Conservation (phyloP, 2,888 invertebrate species). For the Pherbina coryleti region DNA sequence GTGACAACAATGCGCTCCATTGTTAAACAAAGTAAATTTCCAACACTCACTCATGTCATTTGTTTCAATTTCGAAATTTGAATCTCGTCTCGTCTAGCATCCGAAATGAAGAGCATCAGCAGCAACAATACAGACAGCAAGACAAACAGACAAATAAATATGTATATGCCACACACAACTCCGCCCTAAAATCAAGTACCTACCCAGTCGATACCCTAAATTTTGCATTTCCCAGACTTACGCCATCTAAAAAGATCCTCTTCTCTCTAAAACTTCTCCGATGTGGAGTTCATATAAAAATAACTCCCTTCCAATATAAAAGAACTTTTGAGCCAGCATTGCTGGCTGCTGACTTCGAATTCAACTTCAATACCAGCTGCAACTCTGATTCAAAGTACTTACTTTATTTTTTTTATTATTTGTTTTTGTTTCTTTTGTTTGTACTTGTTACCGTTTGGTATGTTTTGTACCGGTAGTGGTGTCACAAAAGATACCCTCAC, state of each 20-base stretch:
- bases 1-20: slow-evolving; percentile 6
- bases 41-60: slow-evolving; percentile 31
- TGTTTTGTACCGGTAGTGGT: not conserved
- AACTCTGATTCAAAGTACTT: slow-evolving; percentile 7
- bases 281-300: not conserved
- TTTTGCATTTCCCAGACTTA: not conserved
- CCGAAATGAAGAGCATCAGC: not conserved
- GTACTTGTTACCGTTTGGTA: not conserved
- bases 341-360: not conserved
- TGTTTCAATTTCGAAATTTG: slow-evolving; percentile 35
- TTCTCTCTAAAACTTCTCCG: not conserved
- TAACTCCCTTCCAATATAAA: not conserved
- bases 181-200: not conserved
- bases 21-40: slow-evolving; percentile 31
- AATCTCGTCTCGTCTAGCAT: slow-evolving; percentile 19
- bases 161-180: not conserved
- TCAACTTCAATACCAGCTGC: slow-evolving; percentile 15
- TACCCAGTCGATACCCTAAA: not conserved
- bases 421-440: not conserved
- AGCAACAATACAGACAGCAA: not conserved
- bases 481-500: not conserved
- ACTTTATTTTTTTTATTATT: not conserved
- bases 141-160: not conserved
- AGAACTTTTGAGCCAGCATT: not conserved
- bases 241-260: not conserved